Conservation (phyloP, 2,888 invertebrate genomes). For the Colostygia pectinataria region DNA sequence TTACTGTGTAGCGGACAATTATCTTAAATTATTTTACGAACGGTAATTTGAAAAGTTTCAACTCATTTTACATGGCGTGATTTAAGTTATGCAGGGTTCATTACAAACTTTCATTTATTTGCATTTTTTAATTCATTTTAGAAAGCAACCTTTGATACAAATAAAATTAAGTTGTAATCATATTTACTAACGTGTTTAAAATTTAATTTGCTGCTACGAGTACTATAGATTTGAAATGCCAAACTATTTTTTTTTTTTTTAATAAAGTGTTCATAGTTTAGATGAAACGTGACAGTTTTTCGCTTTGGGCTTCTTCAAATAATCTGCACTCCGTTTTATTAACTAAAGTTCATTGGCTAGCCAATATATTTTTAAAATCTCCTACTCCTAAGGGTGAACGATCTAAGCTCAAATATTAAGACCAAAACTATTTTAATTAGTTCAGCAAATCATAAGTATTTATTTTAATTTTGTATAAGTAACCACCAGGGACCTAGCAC, state of each 20-base stretch:
- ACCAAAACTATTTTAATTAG: no score
- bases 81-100: constrained; percentile 19
- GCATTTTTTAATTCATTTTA: not conserved
- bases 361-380: constrained; percentile 16
- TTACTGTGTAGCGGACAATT: constrained; percentile 32
- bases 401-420: not conserved
- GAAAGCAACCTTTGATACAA: not conserved
- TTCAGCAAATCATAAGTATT: no score
- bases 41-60: constrained; percentile 44
- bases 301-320: constrained; percentile 19
- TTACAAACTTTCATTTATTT: constrained; percentile 1
- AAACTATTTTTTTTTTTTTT: no score
- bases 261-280: no score
- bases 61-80: constrained; percentile 28
- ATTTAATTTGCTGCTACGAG: no score
- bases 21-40: constrained; percentile 42
- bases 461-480: no score
- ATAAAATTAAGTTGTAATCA: not conserved
- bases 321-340: constrained; percentile 23
- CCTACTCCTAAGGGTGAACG: constrained; percentile 1
- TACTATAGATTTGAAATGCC: no score
- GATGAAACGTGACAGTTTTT: constrained; percentile 31
- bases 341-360: constrained; percentile 22
- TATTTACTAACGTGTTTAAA: no score
- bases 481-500: no score